Evolutionary conservation across 1,140 invertebrate genomes (phyloP), one percentile per base, ranked within the genome.

Genomic region (Bombus soroeensis): DNA sequence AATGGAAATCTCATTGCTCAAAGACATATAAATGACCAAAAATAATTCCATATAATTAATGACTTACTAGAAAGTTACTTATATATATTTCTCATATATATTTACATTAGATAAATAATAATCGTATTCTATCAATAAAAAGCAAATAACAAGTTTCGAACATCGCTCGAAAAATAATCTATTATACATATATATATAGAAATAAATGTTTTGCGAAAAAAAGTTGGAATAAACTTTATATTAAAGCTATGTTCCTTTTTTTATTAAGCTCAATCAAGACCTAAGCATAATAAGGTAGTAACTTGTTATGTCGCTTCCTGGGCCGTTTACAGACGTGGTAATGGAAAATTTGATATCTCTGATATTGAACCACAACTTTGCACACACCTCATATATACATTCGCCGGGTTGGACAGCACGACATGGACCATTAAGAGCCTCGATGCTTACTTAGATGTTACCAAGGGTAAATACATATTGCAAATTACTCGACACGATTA

Each of bases 321-420:
- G 98, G 96, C 98, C 2, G 96, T 96, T 0, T 98, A 98, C 93
- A 95, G 97, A 39, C 96, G 96, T 0, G 95, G 94, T 1, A 94
- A 94, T 57, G 97, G 97, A 2, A 95, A 96, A 68, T 98, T 97
- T 92, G 93, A 95, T 0, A 93, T 97, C n/a, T 96, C 97, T 39
- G 95, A 98, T 92, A 95, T 99, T 53, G 97, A 97, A 80, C 97
- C 98, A 0, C 96, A 96, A 13, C 95, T 98, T 25, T 99, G 98
- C 92, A 98, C 98, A 0, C 98, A 99, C 92, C 94, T 98, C 13
- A 97, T 99, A 34, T 99, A 99, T 91, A 96, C 98, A 8, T 99
- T 99, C 93, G 98, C 97, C 25, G 98, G 98, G 0, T 93, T 98
- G 25, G 96, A 98, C 89, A 95, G 96, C 4, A 94, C 94, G 2